These are phyloP conservation scores for Cuculus canorus DNA, from an alignment of 2,797 vertebrate genomes.

Conservation along the genomic window DNA sequence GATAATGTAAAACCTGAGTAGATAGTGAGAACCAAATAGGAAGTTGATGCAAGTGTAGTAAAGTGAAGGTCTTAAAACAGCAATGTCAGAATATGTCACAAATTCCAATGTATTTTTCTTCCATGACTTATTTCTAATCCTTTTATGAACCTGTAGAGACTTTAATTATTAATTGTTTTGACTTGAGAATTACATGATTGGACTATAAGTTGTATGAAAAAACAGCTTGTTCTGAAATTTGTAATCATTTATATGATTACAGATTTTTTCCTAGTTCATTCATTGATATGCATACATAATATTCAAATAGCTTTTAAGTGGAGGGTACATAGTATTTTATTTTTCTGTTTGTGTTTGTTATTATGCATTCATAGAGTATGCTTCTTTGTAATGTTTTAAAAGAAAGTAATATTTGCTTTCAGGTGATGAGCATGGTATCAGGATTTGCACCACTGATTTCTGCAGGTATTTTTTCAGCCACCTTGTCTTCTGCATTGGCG, in stretches of 20 bases:
- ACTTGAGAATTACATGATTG: neutral
- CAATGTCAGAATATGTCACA: neutral
- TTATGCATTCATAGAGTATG: neutral
- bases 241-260: neutral
- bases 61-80: neutral
- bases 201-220: neutral
- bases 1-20: neutral
- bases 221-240: neutral
- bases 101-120: neutral
- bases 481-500: slow-evolving; percentile 95
- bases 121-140: neutral
- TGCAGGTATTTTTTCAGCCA: slow-evolving; percentile 97
- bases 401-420: neutral
- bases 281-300: neutral
- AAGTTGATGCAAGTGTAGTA: neutral
- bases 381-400: neutral
- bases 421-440: slow-evolving; percentile 96
- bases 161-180: neutral
- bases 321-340: neutral
- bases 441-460: slow-evolving; percentile 95
- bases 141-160: neutral
- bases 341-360: neutral
- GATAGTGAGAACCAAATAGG: neutral
- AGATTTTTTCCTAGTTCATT: neutral
- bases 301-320: neutral